Evolutionary conservation across 2,797 vertebrate genomes (phyloP).

Genomic region (Scomberomorus guttatus): DNA sequence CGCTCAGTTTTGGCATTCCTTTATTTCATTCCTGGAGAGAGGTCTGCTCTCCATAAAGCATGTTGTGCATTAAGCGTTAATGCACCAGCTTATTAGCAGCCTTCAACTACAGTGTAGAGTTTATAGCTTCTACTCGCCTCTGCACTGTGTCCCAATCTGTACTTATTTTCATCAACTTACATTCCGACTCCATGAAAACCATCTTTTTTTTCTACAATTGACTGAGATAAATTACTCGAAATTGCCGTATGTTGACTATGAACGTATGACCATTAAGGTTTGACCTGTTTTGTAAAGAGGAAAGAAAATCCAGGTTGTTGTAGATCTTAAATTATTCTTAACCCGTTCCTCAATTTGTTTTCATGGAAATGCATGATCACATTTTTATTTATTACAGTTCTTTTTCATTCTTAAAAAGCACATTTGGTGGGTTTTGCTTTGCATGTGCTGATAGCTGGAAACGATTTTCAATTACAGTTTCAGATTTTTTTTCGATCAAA

Average conservation of each 20-base stretch:
- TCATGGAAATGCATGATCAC: conserved; percentile 51
- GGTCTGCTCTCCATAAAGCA: conserved; percentile 49
- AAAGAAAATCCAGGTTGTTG: not conserved
- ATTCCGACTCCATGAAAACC: conserved; percentile 54
- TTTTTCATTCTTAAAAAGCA: conserved; percentile 11
- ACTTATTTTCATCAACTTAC: conserved; percentile 13
- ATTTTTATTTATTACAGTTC: not conserved
- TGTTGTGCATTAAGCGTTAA: conserved; percentile 50
- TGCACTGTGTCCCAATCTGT: not conserved
- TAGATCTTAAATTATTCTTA: conserved; percentile 1
- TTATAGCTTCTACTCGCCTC: conserved; percentile 16
- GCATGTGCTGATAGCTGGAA: conserved; percentile 59
- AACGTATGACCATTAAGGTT: not conserved
- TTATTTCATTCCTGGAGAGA: conserved; percentile 31
- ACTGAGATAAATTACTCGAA: conserved; percentile 5
- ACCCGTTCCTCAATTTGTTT: conserved; percentile 31
- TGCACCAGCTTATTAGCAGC: conserved; percentile 39
- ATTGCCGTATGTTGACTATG: not conserved
- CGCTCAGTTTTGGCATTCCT: not conserved
- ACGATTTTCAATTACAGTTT: conserved; percentile 4
- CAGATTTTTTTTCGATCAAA: conserved; percentile 12
- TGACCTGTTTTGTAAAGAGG: not conserved
- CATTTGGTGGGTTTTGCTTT: conserved; percentile 56
- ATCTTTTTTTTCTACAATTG: conserved; percentile 9
- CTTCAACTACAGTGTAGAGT: conserved; percentile 15